Evolutionary conservation across 2,888 invertebrate genomes (phyloP), one percentile per base, ranked within the genome.

Genomic region (Erynnis tages): DNA sequence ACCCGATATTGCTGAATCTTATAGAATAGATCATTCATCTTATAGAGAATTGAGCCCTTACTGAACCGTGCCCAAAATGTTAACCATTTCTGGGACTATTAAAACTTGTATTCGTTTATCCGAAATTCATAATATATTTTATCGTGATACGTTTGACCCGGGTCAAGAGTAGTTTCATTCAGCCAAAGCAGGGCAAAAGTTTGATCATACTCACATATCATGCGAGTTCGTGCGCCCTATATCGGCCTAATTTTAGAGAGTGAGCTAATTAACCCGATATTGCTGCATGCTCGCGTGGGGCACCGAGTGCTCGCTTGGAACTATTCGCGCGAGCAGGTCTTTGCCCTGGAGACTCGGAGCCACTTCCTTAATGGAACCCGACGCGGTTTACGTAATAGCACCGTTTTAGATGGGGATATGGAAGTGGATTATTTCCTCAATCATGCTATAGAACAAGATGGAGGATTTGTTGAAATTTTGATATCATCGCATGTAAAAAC

Each of bases 241-340:
- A 34, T 41, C 32, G 40, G 23, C 32, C 49, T 40, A 25, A 34
- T 49, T 41, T 41, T 49, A 41, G 40, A 16, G 32, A 19, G 16
- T 11, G 41, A 32, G 32, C 32, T 49, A 49, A 49, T 49, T 41
- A 41, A 49, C 49, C 5, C 35, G 19, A 35, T 35, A 35, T 35
- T 35, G 19, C 6, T 7, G n/a, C 38, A 32, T 21, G 38, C 38
- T 30, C 7, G 30, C 44, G 34, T 34, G 34, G 21, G 13, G 13
- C 40, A 7, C 37, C 30, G 16, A 40, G 30, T 3, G 19, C 7
- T 17, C 10, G 32, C 19, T 43, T 30, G 46, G 13, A 29, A 17
- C 13, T n/a, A 29, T 29, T 37, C 37, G 11, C 7, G 5, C 17
- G 29, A 17, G 19, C 19, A 21, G 37, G 46, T 27, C 27, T 29